These are phyloP conservation scores for Coelopa pilipes DNA, from an alignment of 2,888 invertebrate genomes.

Conservation along the genomic window DNA sequence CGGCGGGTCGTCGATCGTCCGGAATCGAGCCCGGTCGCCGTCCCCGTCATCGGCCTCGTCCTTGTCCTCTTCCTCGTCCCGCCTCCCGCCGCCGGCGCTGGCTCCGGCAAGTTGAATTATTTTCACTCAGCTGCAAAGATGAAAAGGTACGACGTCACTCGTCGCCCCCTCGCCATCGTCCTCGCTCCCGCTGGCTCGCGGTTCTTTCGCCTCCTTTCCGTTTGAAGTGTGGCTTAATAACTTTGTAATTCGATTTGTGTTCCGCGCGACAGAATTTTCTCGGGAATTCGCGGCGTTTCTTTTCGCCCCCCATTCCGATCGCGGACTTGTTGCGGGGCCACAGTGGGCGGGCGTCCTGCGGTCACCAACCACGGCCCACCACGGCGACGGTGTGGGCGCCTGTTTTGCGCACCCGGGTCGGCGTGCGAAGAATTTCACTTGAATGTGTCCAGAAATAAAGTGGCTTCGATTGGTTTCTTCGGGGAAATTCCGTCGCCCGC, in stretches of 20 bases:
- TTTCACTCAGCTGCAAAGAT: conserved; percentile 44
- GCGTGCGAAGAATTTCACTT: no score
- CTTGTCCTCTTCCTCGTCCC: neutral
- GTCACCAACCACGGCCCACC: no score
- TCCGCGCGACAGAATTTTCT: conserved; percentile 47
- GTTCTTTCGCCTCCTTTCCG: neutral
- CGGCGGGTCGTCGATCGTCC: conserved; percentile 39
- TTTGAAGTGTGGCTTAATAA: conserved; percentile 45
- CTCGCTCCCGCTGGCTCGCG: neutral
- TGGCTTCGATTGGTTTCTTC: no score
- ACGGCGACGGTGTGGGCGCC: no score
- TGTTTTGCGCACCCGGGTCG: no score
- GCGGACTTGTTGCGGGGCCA: no score
- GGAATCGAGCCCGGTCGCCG: conserved; percentile 44
- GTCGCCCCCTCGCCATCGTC: neutral
- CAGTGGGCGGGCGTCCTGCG: no score
- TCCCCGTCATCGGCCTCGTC: neutral
- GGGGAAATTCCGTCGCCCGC: no score
- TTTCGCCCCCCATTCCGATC: neutral
- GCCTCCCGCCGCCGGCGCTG: neutral
- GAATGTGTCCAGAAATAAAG: no score
- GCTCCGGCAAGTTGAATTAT: conserved; percentile 44
- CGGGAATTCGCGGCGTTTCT: conserved; percentile 1
- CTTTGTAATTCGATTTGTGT: conserved; percentile 51
- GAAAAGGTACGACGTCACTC: neutral